Evolutionary conservation across 35 echinoderm and acorn worm species (phyloP), one percentile per base, ranked within the genome.

Genomic region (Acanthaster planci): DNA sequence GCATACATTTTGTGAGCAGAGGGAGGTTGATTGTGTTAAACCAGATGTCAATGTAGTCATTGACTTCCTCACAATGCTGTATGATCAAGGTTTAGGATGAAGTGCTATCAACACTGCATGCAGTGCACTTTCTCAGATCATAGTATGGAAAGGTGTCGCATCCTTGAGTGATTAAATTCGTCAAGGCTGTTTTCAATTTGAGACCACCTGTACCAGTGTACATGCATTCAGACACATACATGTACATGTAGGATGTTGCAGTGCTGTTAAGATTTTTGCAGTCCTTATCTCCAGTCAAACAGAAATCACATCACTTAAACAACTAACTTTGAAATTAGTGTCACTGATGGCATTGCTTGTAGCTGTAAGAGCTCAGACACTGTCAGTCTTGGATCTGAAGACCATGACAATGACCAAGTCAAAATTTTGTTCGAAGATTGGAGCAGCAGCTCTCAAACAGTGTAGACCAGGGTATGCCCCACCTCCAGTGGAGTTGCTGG

Each of bases 161-260:
- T 38, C 88, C 88, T 37, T 72, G 37, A 29, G 88, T 90, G 19
- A 56, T 83, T 3, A 67, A 84, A 44, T 90, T 79, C 58, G 2
- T 90, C 7, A 90, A 85, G 42, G 89, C 68, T 23, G 82, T 90
- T 12, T 90, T 35, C 38, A 78, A 85, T 50, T 27, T 23, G 37
- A 56, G 82, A 77, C 89, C 89, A 16, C 89, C 75, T 22, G 16
- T n/a, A 31, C 75, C 89, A n/a, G n/a, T n/a, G n/a, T n/a, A n/a
- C n/a, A n/a, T n/a, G n/a, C n/a, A n/a, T n/a, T n/a, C n/a, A n/a
- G n/a, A n/a, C 8, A 85, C 51, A 27, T 85, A 90, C 37, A 38
- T 27, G 0, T 31, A 78, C 14, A 90, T 55, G 2, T 90, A 81
- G 89, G 76, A 90, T 85, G 76, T 78, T 19, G 15, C 3, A 10